Percentiles rank a stretch among this genome's conserved stretches.
Evolutionary conservation across 1,140 invertebrate genomes (phyloP).

Genomic region (Paraescarpia echinospica): DNA sequence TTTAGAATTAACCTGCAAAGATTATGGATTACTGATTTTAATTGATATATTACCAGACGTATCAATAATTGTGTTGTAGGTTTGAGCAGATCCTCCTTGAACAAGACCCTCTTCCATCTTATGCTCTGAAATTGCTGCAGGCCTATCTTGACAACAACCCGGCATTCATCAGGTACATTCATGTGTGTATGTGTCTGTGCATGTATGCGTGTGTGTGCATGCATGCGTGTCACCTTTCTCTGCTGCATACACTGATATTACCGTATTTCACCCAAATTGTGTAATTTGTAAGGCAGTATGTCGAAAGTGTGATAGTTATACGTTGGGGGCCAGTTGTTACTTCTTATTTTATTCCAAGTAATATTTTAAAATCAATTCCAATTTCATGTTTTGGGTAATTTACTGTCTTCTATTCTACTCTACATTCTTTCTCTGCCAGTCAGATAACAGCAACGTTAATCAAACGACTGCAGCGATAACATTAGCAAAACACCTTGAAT

Average conservation of each 20-base stretch:
- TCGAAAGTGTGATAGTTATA: background rate
- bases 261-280: background rate
- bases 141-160: conserved; percentile 45
- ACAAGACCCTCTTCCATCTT: conserved; percentile 50
- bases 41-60: background rate
- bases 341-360: background rate
- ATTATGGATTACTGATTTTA: background rate
- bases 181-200: background rate
- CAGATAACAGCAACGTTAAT: too few species aligned
- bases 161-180: conserved; percentile 36
- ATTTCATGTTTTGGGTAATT: too few species aligned
- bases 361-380: background rate
- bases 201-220: too few species aligned
- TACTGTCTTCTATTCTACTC: too few species aligned
- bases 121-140: conserved; percentile 46
- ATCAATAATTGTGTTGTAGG: conserved; percentile 31
- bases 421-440: too few species aligned
- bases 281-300: background rate
- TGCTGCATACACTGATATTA: too few species aligned
- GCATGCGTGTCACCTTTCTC: too few species aligned
- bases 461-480: too few species aligned
- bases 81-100: conserved; percentile 52
- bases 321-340: background rate
- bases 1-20: background rate
- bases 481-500: too few species aligned